Conservation (phyloP, 2,888 invertebrate species). For the Gisinianus flammeolus region DNA sequence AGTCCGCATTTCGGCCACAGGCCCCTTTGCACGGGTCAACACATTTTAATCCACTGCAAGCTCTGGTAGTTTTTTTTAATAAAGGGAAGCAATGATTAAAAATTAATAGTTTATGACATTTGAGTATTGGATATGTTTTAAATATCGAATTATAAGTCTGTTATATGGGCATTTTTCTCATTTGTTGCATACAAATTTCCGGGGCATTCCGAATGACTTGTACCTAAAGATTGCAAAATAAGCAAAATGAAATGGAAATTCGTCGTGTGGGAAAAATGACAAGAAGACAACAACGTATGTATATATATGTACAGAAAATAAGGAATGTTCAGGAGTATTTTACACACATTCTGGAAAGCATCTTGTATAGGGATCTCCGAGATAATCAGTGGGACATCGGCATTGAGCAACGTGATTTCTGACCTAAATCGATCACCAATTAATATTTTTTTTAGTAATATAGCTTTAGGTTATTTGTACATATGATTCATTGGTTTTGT, state of each 20-base stretch:
- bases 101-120: background rate
- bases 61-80: slow-evolving; percentile 66
- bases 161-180: too few species aligned
- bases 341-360: slow-evolving; percentile 76
- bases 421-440: slow-evolving; percentile 48
- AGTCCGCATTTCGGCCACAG: slow-evolving; percentile 77
- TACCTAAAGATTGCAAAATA: slow-evolving; percentile 59
- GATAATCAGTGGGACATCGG: slow-evolving; percentile 68
- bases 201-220: slow-evolving; percentile 79
- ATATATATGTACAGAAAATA: too few species aligned
- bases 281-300: background rate
- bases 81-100: slow-evolving; percentile 2
- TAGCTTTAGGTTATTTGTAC: too few species aligned
- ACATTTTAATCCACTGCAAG: slow-evolving; percentile 82
- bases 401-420: slow-evolving; percentile 56
- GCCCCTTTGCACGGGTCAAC: slow-evolving; percentile 79
- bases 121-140: background rate
- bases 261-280: too few species aligned
- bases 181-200: slow-evolving; percentile 61
- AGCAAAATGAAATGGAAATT: too few species aligned
- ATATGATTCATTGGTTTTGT: background rate
- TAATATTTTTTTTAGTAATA: too few species aligned
- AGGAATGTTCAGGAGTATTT: background rate
- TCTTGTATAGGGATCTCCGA: slow-evolving; percentile 72
- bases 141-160: too few species aligned